A percentile compares a stretch with the other conserved stretches of the same genome.
Conservation (phyloP, 2,113 vertebrate species). For the Amblyopsis rosae region DNA sequence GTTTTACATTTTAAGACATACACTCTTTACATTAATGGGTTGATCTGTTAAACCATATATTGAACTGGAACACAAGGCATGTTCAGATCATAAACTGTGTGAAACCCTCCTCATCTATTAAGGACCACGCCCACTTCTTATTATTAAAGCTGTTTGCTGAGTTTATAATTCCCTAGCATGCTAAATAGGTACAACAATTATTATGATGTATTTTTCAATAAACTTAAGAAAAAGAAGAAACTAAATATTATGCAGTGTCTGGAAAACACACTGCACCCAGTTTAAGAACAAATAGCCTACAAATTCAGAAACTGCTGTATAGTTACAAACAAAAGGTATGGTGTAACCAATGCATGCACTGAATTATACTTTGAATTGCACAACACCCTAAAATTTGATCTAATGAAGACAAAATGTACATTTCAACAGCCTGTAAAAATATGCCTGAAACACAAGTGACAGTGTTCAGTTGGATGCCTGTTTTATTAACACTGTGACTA, state of each 20-base stretch:
- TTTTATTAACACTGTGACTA: constrained; percentile 36
- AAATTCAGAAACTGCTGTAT: too few relatives aligned
- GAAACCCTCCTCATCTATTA: too few relatives aligned
- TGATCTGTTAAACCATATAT: background rate
- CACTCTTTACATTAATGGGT: background rate
- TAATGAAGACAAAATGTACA: constrained; percentile 27
- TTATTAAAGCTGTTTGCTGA: too few relatives aligned
- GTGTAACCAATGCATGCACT: too few relatives aligned
- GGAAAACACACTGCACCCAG: too few relatives aligned
- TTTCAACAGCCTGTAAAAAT: constrained; percentile 29
- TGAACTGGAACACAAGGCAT: background rate
- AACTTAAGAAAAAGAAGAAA: too few relatives aligned
- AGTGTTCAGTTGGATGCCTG: constrained; percentile 30
- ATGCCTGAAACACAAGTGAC: constrained; percentile 34
- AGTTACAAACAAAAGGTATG: background rate
- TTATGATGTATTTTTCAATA: too few relatives aligned
- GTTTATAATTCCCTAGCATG: too few relatives aligned
- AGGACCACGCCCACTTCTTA: too few relatives aligned
- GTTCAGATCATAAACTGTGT: background rate
- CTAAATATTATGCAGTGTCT: too few relatives aligned
- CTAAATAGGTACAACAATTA: too few relatives aligned
- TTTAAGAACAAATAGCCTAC: too few relatives aligned
- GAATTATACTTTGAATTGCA: background rate
- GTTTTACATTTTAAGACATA: constrained; percentile 47
- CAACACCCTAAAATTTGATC: constrained; percentile 3